Evolutionary conservation across 2,888 invertebrate genomes (phyloP).

Genomic region (Chloromyia formosa): DNA sequence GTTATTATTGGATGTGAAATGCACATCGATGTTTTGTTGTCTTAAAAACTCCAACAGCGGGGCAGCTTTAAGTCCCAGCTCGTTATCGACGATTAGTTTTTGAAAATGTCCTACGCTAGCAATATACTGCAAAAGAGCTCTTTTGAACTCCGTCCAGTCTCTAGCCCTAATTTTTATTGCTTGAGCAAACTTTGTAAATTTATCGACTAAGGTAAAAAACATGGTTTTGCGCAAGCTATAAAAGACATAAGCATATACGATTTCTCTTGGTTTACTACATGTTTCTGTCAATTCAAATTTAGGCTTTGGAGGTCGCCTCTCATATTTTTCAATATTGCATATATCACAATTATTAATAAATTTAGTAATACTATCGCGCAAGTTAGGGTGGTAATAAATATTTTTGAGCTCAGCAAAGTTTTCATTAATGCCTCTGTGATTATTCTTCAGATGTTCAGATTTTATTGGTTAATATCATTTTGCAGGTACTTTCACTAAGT

Average conservation of each 20-base stretch:
- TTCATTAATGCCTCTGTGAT: too few species aligned
- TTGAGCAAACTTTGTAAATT: neutral
- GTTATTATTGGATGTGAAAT: neutral
- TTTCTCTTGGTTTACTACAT: too few species aligned
- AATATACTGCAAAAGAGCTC: neutral
- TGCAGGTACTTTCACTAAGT: too few species aligned
- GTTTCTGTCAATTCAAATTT: too few species aligned
- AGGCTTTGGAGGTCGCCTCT: too few species aligned
- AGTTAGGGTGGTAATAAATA: too few species aligned
- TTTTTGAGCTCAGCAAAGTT: too few species aligned
- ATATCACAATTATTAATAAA: too few species aligned
- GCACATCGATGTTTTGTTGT: neutral
- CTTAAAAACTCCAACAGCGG: neutral
- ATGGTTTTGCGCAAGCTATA: neutral
- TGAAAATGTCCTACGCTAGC: neutral
- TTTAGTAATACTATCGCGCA: too few species aligned
- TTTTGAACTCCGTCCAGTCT: constrained; percentile 15
- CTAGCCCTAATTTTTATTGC: neutral
- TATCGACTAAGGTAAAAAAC: neutral
- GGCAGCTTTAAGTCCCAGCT: neutral
- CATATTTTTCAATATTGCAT: too few species aligned
- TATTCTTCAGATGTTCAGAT: too few species aligned
- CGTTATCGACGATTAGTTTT: constrained; percentile 4
- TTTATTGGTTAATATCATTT: too few species aligned
- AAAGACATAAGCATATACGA: neutral